These are phyloP conservation scores for Pempheris klunzingeri DNA, from an alignment of 2,797 vertebrate species.

Conservation along the genomic window DNA sequence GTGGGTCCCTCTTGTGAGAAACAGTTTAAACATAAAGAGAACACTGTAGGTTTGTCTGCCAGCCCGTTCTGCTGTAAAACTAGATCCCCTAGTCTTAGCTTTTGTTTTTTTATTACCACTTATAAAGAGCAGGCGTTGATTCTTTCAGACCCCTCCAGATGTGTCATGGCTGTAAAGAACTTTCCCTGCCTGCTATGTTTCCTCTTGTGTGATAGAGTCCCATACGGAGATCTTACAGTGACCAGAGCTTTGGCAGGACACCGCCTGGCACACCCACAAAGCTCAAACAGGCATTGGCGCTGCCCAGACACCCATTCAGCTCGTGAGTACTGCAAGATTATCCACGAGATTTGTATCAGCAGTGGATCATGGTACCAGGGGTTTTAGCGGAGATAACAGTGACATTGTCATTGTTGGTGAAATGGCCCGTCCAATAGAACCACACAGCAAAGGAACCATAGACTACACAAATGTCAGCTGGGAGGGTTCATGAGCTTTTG, in stretches of 20 bases:
- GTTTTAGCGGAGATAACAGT: not conserved
- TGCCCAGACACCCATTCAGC: slow-evolving; percentile 43
- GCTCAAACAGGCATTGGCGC: slow-evolving; percentile 46
- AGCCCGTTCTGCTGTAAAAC: no score
- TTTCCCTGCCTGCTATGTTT: not conserved
- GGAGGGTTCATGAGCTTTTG: not conserved
- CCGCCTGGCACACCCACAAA: slow-evolving; percentile 60
- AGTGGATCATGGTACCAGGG: no score
- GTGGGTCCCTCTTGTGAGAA: no score
- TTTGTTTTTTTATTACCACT: no score
- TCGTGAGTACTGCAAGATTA: slow-evolving; percentile 61
- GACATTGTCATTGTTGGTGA: not conserved
- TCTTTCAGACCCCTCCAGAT: not conserved
- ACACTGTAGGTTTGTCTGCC: no score
- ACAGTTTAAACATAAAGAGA: no score
- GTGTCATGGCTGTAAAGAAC: not conserved
- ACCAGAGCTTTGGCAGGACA: slow-evolving; percentile 74
- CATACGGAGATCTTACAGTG: slow-evolving; percentile 79
- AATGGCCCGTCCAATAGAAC: no score
- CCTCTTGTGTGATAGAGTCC: slow-evolving; percentile 67
- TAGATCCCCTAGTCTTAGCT: no score
- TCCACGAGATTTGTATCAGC: not conserved
- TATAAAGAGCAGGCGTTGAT: not conserved
- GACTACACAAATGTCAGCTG: not conserved
- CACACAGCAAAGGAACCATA: not conserved